These are phyloP conservation scores for Siniperca undulata DNA, from an alignment of 2,797 vertebrate species.

Conservation along the genomic window DNA sequence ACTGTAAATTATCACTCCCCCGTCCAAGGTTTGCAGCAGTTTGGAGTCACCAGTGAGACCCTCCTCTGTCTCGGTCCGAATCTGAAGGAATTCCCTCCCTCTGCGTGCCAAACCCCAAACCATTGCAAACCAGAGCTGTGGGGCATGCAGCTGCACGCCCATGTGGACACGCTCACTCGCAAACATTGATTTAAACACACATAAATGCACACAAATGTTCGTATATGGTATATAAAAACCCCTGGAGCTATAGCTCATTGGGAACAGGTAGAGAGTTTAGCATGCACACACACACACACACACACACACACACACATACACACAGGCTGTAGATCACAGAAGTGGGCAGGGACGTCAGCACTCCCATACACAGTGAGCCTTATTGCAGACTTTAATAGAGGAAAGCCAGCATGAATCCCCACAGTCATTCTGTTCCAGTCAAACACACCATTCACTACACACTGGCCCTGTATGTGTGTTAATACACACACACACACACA, in stretches of 20 bases:
- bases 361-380: constrained; percentile 82
- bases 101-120: constrained; percentile 73
- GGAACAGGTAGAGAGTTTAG: constrained; percentile 76
- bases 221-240: constrained; percentile 69
- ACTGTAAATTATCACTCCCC: constrained; percentile 76
- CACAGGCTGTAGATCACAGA: constrained; percentile 82
- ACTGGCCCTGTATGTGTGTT: constrained; percentile 60
- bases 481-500: too few species aligned
- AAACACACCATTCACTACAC: constrained; percentile 80
- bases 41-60: constrained; percentile 76
- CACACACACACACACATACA: constrained; percentile 39
- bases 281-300: constrained; percentile 28
- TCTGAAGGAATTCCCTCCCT: constrained; percentile 79
- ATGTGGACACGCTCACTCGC: constrained; percentile 69
- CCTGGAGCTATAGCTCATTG: constrained; percentile 76
- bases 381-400: constrained; percentile 86
- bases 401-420: constrained; percentile 84
- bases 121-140: constrained; percentile 48
- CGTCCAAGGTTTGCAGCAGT: constrained; percentile 56
- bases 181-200: constrained; percentile 79
- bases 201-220: constrained; percentile 78
- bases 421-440: constrained; percentile 86
- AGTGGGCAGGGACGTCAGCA: constrained; percentile 82
- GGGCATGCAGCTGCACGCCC: constrained; percentile 74
- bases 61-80: constrained; percentile 74